Evolutionary conservation across 2,113 vertebrate species (phyloP), one percentile per base, ranked within the genome.

Genomic region (Tachycineta bicolor): DNA sequence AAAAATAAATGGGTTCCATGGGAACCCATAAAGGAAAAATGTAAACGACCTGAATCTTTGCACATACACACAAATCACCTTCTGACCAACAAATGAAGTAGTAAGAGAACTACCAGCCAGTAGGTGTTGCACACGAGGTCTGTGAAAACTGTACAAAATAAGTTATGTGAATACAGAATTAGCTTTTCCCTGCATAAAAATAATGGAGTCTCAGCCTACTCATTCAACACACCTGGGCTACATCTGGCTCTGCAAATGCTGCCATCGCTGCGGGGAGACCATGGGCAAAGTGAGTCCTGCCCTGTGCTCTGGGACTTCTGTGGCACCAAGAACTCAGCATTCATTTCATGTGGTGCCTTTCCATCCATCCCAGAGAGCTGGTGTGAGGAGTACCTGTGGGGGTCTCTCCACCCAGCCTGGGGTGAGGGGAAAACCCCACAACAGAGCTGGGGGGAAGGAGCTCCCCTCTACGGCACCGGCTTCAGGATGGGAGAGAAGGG

Each of bases 221-320:
- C 28, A 19, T 19, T 28, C 25, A 62, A 39, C 25, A 19, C 28
- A 25, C 34, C 39, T 16, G 29, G 21, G 20, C 64, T 25, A 21
- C 3, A 1, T 2, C 65, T 49, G 49, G 11, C 29, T 74, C 33
- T 69, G 37, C 34, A 31, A 21, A 15, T 16, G 3, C 49, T 17
- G 34, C 56, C 71, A 5, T 64, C 0, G 0, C 50, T 60, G 82
- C 3, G 0, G 44, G 49, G 20, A 79, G 34, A 44, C 20, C 3
- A 1, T 0, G 3, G 53, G 44, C 53, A 10, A 37, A 39, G 31
- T 0, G 2, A 34, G 15, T 75, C 31, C 60, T 52, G 41, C 18
- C 41, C 28, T 2, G 0, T 10, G 43, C 56, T 59, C 52, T 28
- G 50, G 52, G 28, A 6, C 12, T 41, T 39, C 18, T 5, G 44